phyloP scores from a whole-genome alignment of 2,797 vertebrate species.

The Perodicticus potto region DNA sequence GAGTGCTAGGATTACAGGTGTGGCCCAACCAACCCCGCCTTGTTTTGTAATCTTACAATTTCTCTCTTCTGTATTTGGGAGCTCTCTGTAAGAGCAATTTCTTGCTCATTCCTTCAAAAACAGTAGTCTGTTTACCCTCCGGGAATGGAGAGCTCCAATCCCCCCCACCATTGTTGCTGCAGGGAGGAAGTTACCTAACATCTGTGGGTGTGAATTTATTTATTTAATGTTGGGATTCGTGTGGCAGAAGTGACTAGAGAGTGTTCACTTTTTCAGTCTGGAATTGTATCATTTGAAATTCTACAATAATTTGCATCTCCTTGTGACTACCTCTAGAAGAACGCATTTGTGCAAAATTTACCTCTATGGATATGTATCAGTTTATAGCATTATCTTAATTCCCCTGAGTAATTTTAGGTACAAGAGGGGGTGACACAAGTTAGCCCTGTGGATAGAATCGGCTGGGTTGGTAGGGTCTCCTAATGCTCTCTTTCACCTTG shows the following conservation, averaged over 20 bases:
- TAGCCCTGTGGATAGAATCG: not conserved
- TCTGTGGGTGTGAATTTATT: not conserved
- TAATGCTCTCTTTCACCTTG: not conserved
- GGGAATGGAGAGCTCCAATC: not conserved
- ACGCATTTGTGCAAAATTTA: not conserved
- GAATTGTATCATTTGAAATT: not conserved
- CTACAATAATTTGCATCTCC: not conserved
- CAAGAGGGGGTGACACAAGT: not conserved
- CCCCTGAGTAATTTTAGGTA: not conserved
- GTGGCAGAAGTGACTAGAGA: not conserved
- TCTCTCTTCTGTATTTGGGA: conserved; percentile 46
- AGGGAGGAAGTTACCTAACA: not conserved
- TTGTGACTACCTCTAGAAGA: conserved; percentile 1
- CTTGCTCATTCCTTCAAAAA: conserved; percentile 46
- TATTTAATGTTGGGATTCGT: not conserved
- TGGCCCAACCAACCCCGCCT: not conserved
- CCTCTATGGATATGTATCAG: not conserved
- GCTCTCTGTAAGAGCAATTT: conserved; percentile 38
- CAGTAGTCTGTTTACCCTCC: not conserved
- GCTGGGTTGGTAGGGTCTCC: not conserved
- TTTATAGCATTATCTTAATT: conserved; percentile 8
- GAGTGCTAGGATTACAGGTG: too few relatives aligned
- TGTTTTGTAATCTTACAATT: conserved; percentile 31
- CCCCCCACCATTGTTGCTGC: not conserved
- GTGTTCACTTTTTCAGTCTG: not conserved